Base-by-base conservation (phyloP, 2,888 invertebrate genomes). In the Lasius fuliginosus region DNA sequence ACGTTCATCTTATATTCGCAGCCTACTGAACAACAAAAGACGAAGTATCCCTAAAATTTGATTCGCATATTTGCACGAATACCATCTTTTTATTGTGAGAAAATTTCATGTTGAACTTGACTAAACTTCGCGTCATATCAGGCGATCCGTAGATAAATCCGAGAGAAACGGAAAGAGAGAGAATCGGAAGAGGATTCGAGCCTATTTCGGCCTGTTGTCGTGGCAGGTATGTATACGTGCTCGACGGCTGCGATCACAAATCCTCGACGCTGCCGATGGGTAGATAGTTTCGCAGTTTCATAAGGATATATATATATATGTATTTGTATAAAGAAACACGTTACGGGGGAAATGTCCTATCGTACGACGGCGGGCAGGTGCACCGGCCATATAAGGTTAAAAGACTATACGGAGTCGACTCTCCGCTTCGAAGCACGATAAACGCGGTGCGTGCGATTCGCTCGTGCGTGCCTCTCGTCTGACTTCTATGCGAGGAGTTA, bases 301-400 rank as follows among this genome's bases (percentile, higher is more conserved):
- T 87, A 85, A 89, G 82, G 73, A 23, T 65, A 42, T 58, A 82
- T 42, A 12, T 49, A 49, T 49, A 49, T 6, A 49, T 18, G 18
- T 18, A 18, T 49, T 6, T 49, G 2, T 53, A 62, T 77, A 30
- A 58, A 77, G 62, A 33, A 65, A 81, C 56, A 69, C 87, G 83
- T 92, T 90, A 91, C 90, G 91, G 90, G 91, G 90, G 90, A 92
- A 91, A 90, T 89, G 90, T 92, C 90, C 90, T 90, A 91, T 89
- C 89, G 89, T 5, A n/a, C 53, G 56, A 40, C 36, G 75, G 84
- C 88, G 87, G 90, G 92, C 94, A 93, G 94, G 93, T 93, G 93
- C 93, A 90, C 84, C 77, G 75, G 85, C 93, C 91, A 91, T 93
- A 92, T 94, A 94, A 93, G 94, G 93, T 93, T 94, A 93, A 93